phyloP scores from a whole-genome alignment of 2,888 invertebrate genomes.

The Leucania comma region DNA sequence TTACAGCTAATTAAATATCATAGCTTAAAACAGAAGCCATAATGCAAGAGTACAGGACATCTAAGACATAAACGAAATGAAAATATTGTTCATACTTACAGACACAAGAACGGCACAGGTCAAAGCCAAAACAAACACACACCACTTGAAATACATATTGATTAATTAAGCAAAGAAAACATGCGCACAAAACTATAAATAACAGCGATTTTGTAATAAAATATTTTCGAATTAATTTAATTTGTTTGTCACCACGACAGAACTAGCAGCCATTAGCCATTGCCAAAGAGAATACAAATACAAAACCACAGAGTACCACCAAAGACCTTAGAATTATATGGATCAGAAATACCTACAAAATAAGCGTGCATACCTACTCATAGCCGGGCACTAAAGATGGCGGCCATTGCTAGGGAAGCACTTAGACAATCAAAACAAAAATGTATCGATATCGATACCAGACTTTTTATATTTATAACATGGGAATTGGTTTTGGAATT shows the following conservation, averaged over 20 bases:
- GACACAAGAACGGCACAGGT: constrained; percentile 66
- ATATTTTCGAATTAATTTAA: constrained; percentile 7
- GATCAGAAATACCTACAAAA: too few relatives aligned
- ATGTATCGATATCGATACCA: too few relatives aligned
- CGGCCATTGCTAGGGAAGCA: too few relatives aligned
- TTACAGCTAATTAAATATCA: not conserved
- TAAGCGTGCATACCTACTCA: too few relatives aligned
- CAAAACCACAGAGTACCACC: not conserved
- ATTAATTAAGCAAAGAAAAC: not conserved
- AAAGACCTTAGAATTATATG: too few relatives aligned
- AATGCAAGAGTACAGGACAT: not conserved
- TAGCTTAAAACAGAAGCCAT: not conserved
- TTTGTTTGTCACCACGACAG: constrained; percentile 34
- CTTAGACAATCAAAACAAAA: too few relatives aligned
- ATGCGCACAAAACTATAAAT: constrained; percentile 3
- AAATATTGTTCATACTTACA: constrained; percentile 66
- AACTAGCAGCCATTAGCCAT: not conserved
- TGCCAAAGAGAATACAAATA: constrained; percentile 39
- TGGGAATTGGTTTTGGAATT: too few relatives aligned
- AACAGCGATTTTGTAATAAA: not conserved
- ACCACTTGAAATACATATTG: constrained; percentile 68
- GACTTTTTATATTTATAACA: too few relatives aligned
- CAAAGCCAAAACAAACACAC: constrained; percentile 64
- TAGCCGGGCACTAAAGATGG: too few relatives aligned
- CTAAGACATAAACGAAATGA: not conserved